Percentiles rank a stretch among this genome's conserved stretches.
Conservation (phyloP, 2,797 vertebrate genomes). For the Tenualosa thibaudeaui region DNA sequence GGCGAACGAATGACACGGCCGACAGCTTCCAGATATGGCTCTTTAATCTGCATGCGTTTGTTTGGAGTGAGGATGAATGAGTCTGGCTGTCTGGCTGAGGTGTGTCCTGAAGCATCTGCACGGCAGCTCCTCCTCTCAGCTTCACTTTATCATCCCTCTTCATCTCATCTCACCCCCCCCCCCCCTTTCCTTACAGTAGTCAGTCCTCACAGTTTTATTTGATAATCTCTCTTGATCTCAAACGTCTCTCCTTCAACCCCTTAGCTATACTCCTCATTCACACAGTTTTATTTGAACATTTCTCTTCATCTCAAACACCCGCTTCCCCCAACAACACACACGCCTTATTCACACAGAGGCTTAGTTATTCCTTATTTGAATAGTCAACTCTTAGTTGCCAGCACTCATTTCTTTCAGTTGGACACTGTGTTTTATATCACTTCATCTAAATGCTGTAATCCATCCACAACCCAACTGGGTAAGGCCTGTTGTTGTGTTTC, state of each 20-base stretch:
- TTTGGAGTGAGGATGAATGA: slow-evolving; percentile 19
- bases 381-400: neutral
- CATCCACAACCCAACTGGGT: neutral
- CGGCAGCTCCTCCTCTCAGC: neutral
- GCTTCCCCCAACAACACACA: no score
- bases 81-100: neutral
- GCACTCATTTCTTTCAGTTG: neutral
- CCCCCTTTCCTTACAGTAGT: neutral
- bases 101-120: neutral
- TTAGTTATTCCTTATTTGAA: no score
- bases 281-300: no score
- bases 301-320: no score
- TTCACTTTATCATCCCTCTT: neutral
- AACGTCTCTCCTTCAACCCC: no score
- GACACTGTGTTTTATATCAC: neutral
- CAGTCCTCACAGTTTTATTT: neutral
- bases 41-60: neutral
- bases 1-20: neutral
- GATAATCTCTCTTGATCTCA: no score
- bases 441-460: neutral
- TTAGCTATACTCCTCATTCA: no score
- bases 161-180: neutral
- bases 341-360: no score
- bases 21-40: neutral
- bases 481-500: neutral